Evolutionary conservation across 2,888 invertebrate genomes (phyloP).

Genomic region (Eumerus sabulonum): DNA sequence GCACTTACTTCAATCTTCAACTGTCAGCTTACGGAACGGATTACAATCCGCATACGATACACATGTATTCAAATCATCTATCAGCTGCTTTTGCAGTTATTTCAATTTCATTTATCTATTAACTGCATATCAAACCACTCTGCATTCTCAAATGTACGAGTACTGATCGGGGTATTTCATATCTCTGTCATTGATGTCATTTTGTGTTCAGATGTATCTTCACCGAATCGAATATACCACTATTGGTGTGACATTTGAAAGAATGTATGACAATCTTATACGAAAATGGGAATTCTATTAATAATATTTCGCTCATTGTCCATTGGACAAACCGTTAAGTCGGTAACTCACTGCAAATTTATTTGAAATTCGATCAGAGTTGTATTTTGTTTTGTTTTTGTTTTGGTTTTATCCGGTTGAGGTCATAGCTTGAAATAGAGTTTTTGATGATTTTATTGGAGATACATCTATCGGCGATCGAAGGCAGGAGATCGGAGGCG

Average conservation of each 20-base stretch:
- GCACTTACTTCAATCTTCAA: conserved; percentile 63
- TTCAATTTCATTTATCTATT: conserved; percentile 67
- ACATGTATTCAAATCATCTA: conserved; percentile 6
- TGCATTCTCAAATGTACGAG: no score
- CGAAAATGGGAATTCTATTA: conserved; percentile 21
- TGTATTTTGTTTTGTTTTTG: no score
- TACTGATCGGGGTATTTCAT: no score
- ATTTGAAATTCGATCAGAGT: conserved; percentile 15
- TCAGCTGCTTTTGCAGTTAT: conserved; percentile 15
- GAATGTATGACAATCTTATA: conserved; percentile 25
- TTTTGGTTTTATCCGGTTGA: conserved; percentile 11
- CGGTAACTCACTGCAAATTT: conserved; percentile 35
- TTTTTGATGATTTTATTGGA: no score
- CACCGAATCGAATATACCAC: no score
- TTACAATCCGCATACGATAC: conserved; percentile 27
- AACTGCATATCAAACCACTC: conserved; percentile 5
- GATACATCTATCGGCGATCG: no score
- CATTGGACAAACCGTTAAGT: conserved; percentile 41
- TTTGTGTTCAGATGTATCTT: no score
- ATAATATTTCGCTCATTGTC: conserved; percentile 27
- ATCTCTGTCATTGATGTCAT: conserved; percentile 8
- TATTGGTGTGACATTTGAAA: conserved; percentile 21
- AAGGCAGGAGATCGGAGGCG: no score
- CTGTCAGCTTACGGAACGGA: conserved; percentile 63
- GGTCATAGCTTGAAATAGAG: conserved; percentile 44